Evolutionary conservation across 1,140 invertebrate species (phyloP), one percentile per base, ranked within the genome.

Genomic region (Philopotamus ludificatus): DNA sequence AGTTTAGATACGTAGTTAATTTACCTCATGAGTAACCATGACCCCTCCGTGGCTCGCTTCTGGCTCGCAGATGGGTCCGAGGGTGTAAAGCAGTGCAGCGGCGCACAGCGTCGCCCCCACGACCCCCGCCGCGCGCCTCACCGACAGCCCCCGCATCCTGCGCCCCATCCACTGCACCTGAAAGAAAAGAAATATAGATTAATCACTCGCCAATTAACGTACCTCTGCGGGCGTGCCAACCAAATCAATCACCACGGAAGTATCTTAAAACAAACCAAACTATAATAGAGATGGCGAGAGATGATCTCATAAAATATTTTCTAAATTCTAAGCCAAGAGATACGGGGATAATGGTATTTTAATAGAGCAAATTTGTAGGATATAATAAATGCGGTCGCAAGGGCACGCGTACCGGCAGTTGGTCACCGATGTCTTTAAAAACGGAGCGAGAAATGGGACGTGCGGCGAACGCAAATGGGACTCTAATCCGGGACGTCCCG

Each of bases 11-110:
- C n/a, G n/a, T n/a, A n/a, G n/a, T n/a, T n/a, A n/a, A n/a, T n/a
- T n/a, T n/a, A n/a, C 67, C 67, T 69, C 63, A 15, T 69, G 42
- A 3, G 67, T 63, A 16, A 61, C 53, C 67, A 69, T 69, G 45
- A 66, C 45, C 4, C 55, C 57, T 41, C 61, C 49, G 3, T 16
- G 55, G n/a, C 18, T 42, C 12, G 39, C 20, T 9, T 54, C n/a
- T 39, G 28, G 54, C 7, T 58, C 34, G 53, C 63, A 66, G 1
- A 63, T 44, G 3, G 59, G 59, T 25, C 63, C 53, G 16, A 64
- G 18, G 16, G 42, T 51, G 51, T 69, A 65, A 8, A 69, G 51
- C 28, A 69, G 51, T 21, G 67, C 63, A 34, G 34, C 34, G 45
- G 34, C 51, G 53, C 41, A 51, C 7, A 69, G 7, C 10, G 58